Evolutionary conservation across 1,140 invertebrate species (phyloP), one percentile per base, ranked within the genome.

Genomic region (Centruroides vittatus): DNA sequence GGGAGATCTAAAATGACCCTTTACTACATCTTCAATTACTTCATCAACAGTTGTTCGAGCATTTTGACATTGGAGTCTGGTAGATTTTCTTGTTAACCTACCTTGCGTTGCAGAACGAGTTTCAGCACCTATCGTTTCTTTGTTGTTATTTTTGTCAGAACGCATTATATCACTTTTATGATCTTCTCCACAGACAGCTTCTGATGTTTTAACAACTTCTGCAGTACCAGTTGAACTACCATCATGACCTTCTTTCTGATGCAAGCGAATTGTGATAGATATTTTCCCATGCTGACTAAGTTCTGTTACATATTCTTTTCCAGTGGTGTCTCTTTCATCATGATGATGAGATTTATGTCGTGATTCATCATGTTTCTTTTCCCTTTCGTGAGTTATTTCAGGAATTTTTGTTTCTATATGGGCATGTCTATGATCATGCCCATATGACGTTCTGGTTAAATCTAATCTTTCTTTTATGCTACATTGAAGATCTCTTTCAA

Each of bases 11-110:
- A 62, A 62, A 53, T 68, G 52, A 9, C 84, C 82, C 64, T 85
- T 81, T 0, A 89, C 80, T 3, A 89, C 86, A 67, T 92, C 88
- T 61, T 93, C 89, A 64, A 92, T 89, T 1, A 85, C 80, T 66
- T 92, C 88, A 73, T 91, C 88, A 1, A 89, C 79, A 0, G 86
- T 85, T 57, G 79, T 88, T 47, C 65, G 64, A 50, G 55, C 64
- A 10, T 23, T 35, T 49, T 67, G 65, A 12, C 61, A 64, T 62
- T 60, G 61, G 7, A 70, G 61, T 63, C 88, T 76, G 59, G 85
- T 80, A 1, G 88, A 90, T 72, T 91, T 92, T 47, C 88, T 73
- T 34, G 68, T 66, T 35, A 59, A 54, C 64, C 66, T 68, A 8
- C 60, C 59, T 41, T 41, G 41, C 3, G 41, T 41, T 41, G 41